These are phyloP conservation scores for Drosophila aldrichi DNA, from an alignment of 2,888 invertebrate genomes.

Conservation along the genomic window DNA sequence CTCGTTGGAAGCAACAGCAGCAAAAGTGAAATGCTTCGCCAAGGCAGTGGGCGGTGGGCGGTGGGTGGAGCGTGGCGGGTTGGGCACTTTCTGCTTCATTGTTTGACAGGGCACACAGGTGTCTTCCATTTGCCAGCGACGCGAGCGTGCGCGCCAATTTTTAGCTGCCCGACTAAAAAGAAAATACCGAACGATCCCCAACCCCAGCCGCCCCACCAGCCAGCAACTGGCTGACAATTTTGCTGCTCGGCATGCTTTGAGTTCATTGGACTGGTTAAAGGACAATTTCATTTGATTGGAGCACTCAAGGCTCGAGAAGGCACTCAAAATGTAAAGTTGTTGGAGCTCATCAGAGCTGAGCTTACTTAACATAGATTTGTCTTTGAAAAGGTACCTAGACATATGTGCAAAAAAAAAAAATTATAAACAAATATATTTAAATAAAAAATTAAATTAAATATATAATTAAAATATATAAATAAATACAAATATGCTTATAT, in stretches of 20 bases:
- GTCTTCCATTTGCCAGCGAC: conserved; percentile 61
- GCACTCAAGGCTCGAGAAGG: conserved; percentile 1
- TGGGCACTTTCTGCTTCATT: conserved; percentile 29
- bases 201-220: neutral
- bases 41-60: neutral
- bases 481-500: too few species aligned
- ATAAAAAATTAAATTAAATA: too few species aligned
- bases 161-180: conserved; percentile 11
- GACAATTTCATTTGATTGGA: conserved; percentile 41
- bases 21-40: conserved; percentile 67
- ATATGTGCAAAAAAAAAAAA: neutral
- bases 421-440: neutral
- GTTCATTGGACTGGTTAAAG: conserved; percentile 74
- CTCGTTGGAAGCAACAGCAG: conserved; percentile 45
- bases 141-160: conserved; percentile 61
- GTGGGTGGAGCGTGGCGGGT: neutral
- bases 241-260: conserved; percentile 51
- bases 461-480: too few species aligned
- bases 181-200: conserved; percentile 1
- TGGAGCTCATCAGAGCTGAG: neutral
- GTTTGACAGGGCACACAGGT: conserved; percentile 78
- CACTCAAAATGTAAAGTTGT: neutral
- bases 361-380: conserved; percentile 2
- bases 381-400: too few species aligned
- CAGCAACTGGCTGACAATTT: conserved; percentile 28